A percentile compares a stretch with the other conserved stretches of the same genome.
These are phyloP conservation scores for Percopsis omiscomaycus DNA, from an alignment of 2,797 vertebrate genomes.

Conservation along the genomic window DNA sequence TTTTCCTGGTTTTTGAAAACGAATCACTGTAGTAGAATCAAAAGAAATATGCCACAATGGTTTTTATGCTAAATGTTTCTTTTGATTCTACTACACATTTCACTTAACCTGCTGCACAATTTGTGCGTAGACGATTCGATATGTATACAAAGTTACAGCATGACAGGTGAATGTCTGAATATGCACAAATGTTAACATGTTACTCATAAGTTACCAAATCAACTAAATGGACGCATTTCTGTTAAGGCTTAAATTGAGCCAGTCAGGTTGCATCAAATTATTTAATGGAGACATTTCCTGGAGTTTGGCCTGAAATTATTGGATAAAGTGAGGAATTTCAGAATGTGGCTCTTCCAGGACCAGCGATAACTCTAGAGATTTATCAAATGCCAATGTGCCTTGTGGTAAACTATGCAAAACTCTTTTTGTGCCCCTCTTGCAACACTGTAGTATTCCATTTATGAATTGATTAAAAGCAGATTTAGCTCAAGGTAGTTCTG, in stretches of 20 bases:
- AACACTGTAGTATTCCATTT: slow-evolving; percentile 80
- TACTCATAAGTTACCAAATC: slow-evolving; percentile 43
- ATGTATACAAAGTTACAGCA: slow-evolving; percentile 57
- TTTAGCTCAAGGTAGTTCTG: slow-evolving; percentile 67
- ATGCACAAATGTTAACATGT: slow-evolving; percentile 70
- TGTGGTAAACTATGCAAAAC: slow-evolving; percentile 90
- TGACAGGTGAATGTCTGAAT: slow-evolving; percentile 69
- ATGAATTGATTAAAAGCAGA: slow-evolving; percentile 64
- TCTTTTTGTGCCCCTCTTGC: slow-evolving; percentile 71
- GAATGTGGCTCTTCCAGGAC: slow-evolving; percentile 73
- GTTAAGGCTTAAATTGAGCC: slow-evolving; percentile 13
- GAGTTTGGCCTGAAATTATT: slow-evolving; percentile 47
- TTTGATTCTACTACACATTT: slow-evolving; percentile 51
- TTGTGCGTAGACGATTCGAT: slow-evolving; percentile 64
- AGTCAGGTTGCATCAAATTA: slow-evolving; percentile 25
- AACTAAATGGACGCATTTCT: slow-evolving; percentile 39
- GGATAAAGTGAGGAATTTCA: slow-evolving; percentile 31
- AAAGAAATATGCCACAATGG: slow-evolving; percentile 39
- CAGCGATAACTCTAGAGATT: slow-evolving; percentile 69
- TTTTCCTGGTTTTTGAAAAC: slow-evolving; percentile 30
- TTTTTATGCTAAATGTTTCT: slow-evolving; percentile 56
- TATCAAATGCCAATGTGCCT: slow-evolving; percentile 87
- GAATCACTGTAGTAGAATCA: slow-evolving; percentile 14
- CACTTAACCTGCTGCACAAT: slow-evolving; percentile 66
- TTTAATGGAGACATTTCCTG: slow-evolving; percentile 55